phyloP scores from a whole-genome alignment of 2,888 invertebrate species.

The Formica aserva region DNA sequence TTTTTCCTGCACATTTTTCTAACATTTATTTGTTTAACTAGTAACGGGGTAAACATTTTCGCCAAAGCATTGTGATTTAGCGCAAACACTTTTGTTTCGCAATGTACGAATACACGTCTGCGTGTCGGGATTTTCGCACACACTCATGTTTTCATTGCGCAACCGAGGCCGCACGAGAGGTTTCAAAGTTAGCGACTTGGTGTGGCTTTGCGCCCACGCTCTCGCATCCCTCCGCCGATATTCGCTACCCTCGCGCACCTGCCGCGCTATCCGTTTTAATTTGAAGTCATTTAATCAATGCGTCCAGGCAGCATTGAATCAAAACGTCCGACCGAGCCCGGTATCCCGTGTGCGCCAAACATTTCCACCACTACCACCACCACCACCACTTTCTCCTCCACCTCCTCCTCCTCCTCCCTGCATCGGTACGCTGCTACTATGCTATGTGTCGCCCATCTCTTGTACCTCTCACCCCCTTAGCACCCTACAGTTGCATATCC shows the following conservation, averaged over 20 bases:
- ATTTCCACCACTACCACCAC: constrained; percentile 38
- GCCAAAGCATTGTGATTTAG: constrained; percentile 8
- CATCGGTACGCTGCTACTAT: constrained; percentile 7
- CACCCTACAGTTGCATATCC: constrained; percentile 39
- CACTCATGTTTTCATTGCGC: constrained; percentile 24
- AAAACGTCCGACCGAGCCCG: constrained; percentile 71
- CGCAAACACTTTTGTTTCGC: neutral
- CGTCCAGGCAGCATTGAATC: constrained; percentile 77
- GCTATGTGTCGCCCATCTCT: constrained; percentile 56
- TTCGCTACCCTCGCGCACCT: constrained; percentile 65
- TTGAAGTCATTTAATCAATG: constrained; percentile 79
- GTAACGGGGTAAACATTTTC: neutral
- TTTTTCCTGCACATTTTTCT: neutral
- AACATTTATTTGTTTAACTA: neutral
- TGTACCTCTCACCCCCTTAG: constrained; percentile 25
- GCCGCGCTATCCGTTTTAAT: constrained; percentile 75
- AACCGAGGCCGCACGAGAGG: constrained; percentile 6
- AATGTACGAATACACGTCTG: neutral
- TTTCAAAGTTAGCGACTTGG: constrained; percentile 46
- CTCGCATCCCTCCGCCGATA: constrained; percentile 59
- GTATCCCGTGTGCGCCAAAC: constrained; percentile 63
- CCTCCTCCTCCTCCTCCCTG: constrained; percentile 42
- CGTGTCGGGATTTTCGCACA: constrained; percentile 25
- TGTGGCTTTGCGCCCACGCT: constrained; percentile 55
- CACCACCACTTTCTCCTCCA: constrained; percentile 41